Conservation (phyloP, 2,888 invertebrate genomes). For the Xylota sylvarum region DNA sequence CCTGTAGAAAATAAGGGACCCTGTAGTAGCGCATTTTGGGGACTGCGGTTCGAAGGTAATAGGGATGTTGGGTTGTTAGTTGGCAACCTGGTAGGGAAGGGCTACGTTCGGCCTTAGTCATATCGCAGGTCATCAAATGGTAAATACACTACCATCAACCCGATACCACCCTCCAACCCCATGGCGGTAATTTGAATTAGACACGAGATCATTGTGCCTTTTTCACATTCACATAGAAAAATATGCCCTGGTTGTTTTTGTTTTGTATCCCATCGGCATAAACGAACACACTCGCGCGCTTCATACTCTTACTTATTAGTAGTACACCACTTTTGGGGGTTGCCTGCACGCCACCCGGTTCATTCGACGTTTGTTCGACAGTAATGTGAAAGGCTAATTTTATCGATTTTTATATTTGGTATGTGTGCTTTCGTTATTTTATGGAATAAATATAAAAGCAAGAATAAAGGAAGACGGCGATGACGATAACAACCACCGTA, state of each 20-base stretch:
- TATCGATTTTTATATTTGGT: constrained; percentile 64
- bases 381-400: constrained; percentile 68
- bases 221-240: constrained; percentile 43
- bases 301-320: constrained; percentile 23
- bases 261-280: constrained; percentile 25
- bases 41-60: constrained; percentile 7
- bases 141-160: constrained; percentile 23
- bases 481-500: constrained; percentile 44
- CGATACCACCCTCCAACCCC: constrained; percentile 5
- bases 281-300: constrained; percentile 29
- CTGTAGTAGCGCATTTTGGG: constrained; percentile 20
- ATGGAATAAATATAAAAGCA: constrained; percentile 57
- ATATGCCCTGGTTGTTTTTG: constrained; percentile 10
- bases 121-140: constrained; percentile 53
- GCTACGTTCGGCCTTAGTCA: constrained; percentile 42
- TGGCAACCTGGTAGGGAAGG: constrained; percentile 12
- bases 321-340: constrained; percentile 12
- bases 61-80: constrained; percentile 3
- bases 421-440: constrained; percentile 54
- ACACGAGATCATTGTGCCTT: constrained; percentile 65
- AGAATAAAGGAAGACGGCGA: constrained; percentile 45
- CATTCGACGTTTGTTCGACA: constrained; percentile 29
- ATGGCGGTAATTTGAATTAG: constrained; percentile 64
- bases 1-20: not conserved
- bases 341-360: constrained; percentile 10